A percentile compares a stretch with the other conserved stretches of the same genome.
Evolutionary conservation across 2,113 vertebrate species (phyloP).

Genomic region (Lipotes vexillifer): DNA sequence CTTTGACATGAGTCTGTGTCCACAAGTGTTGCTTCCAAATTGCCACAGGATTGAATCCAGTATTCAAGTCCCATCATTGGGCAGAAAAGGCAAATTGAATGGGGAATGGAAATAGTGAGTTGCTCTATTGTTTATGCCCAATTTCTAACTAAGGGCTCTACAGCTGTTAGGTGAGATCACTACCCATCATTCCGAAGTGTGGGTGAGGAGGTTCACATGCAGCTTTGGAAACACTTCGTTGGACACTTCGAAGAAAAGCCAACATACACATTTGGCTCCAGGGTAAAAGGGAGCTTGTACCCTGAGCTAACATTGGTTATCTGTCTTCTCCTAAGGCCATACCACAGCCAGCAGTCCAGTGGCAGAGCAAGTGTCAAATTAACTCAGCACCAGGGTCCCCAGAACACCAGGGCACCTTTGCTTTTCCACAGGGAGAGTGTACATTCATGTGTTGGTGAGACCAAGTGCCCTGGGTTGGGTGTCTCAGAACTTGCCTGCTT

Average conservation of each 20-base stretch:
- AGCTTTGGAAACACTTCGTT: constrained; percentile 61
- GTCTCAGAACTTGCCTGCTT: not conserved
- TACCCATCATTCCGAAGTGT: constrained; percentile 34
- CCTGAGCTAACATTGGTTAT: not conserved
- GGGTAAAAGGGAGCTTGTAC: constrained; percentile 1
- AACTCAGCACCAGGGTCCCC: not conserved
- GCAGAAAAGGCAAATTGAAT: constrained; percentile 18
- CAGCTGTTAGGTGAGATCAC: constrained; percentile 63
- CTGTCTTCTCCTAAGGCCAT: not conserved
- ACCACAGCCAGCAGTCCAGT: not conserved
- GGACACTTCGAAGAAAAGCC: constrained; percentile 66
- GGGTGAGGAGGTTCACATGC: constrained; percentile 40
- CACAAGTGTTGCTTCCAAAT: not conserved
- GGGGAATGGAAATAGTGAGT: constrained; percentile 31
- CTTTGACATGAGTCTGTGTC: not conserved
- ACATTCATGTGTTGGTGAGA: not conserved
- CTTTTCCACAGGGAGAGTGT: not conserved
- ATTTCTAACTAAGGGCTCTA: constrained; percentile 34
- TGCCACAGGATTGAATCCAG: not conserved
- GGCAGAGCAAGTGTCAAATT: not conserved
- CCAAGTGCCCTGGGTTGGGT: not conserved
- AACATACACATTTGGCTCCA: constrained; percentile 46
- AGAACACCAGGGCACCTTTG: not conserved
- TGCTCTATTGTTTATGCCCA: constrained; percentile 22
- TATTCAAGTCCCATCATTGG: not conserved